Percentiles rank a stretch among this genome's conserved stretches.
Conservation (phyloP, 2,113 vertebrate species). For the Sceloporus undulatus region DNA sequence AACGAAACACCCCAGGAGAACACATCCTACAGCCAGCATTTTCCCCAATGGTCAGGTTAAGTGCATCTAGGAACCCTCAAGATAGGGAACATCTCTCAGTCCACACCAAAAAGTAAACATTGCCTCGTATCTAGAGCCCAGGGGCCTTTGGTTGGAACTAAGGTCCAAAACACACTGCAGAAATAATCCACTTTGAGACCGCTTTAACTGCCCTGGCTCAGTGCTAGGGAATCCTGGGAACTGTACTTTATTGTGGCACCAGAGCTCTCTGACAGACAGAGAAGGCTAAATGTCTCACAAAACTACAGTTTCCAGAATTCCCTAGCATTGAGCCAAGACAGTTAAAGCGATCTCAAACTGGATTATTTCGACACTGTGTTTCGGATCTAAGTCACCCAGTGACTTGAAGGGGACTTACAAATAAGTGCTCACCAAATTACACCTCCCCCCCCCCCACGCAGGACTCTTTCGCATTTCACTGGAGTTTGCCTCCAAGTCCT, state of each 20-base stretch:
- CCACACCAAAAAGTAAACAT: background rate
- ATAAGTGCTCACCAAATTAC: background rate
- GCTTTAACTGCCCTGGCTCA: too few species aligned
- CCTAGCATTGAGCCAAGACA: too few species aligned
- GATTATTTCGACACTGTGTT: too few species aligned
- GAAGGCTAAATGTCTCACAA: too few species aligned
- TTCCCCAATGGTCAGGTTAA: slow-evolving; percentile 23
- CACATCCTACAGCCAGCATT: background rate
- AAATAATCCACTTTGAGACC: too few species aligned
- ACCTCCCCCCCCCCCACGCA: background rate
- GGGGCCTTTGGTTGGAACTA: background rate
- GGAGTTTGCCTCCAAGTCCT: background rate
- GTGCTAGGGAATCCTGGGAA: too few species aligned
- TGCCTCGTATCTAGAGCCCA: background rate
- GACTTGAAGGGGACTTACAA: background rate
- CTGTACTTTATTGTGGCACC: too few species aligned
- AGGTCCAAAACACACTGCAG: too few species aligned
- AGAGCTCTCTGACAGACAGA: too few species aligned
- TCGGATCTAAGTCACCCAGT: background rate
- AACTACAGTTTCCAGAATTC: too few species aligned
- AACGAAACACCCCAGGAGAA: background rate
- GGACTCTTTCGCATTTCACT: background rate
- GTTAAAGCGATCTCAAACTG: too few species aligned
- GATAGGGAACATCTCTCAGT: background rate
- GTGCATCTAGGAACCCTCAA: slow-evolving; percentile 43